phyloP scores from a whole-genome alignment of 2,113 vertebrate species.

The Syngnathus scovelli region DNA sequence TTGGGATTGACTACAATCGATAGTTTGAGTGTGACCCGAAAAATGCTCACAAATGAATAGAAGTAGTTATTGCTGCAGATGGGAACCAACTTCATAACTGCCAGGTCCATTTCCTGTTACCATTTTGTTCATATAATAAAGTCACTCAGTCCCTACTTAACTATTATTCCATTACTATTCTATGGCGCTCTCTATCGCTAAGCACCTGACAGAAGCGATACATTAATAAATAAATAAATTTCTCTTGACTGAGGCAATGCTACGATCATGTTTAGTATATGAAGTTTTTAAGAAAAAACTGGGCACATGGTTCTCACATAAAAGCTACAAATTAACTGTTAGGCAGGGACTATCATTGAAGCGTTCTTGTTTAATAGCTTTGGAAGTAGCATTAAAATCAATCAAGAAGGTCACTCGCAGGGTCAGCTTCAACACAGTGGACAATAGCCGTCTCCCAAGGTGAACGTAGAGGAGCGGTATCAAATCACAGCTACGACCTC shows the following conservation, averaged over 20 bases:
- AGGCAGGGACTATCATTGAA: slow-evolving; percentile 10
- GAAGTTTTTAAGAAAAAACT: neutral
- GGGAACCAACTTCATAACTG: neutral
- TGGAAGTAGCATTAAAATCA: slow-evolving; percentile 10
- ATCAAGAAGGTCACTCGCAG: slow-evolving; percentile 25
- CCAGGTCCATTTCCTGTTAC: neutral
- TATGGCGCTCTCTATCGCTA: neutral
- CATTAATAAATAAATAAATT: neutral
- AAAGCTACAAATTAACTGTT: slow-evolving; percentile 17
- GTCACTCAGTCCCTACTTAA: no score
- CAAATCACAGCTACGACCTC: slow-evolving; percentile 21
- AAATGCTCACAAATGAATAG: neutral
- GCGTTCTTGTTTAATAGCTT: slow-evolving; percentile 20
- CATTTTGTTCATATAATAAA: neutral
- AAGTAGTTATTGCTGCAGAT: neutral
- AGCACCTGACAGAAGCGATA: no score
- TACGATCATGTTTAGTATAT: neutral
- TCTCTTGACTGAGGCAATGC: neutral
- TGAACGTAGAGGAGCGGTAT: slow-evolving; percentile 23
- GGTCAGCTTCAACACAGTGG: slow-evolving; percentile 18
- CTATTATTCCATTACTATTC: neutral
- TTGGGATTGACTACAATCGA: no score
- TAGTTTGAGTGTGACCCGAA: neutral
- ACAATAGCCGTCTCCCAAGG: slow-evolving; percentile 20
- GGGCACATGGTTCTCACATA: slow-evolving; percentile 13